Evolutionary conservation across 2,797 vertebrate genomes (phyloP), one percentile per base, ranked within the genome.

Genomic region (Danio albolineatus): DNA sequence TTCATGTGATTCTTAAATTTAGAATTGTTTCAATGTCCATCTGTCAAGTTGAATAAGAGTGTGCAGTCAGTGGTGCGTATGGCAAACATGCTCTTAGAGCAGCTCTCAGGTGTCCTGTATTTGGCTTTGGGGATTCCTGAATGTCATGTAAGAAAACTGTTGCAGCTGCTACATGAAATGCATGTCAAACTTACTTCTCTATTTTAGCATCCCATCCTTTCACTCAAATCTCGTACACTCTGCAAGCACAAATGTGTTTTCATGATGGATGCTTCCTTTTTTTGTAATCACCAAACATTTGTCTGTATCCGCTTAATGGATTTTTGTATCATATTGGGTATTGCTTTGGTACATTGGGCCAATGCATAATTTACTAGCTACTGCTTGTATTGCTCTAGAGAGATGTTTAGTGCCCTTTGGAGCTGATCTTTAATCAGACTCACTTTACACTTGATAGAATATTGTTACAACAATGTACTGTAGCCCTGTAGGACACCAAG

Each of bases 21-120:
- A 2, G 39, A 13, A 12, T 48, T 21, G 46, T 48, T 43, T 79
- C 28, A 82, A 66, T 73, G 74, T 82, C 64, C 78, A 78, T 82
- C 76, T 87, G 77, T 82, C 80, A 80, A 73, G 60, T 70, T 86
- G 53, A 75, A 80, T 43, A 70, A 66, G 80, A 44, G n/a, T 81
- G 19, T 51, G 76, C 44, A 67, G 71, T 62, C 56, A 79, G 73
- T 76, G 73, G 76, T 81, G 75, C 85, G 49, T 86, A 84, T 87
- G 87, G 82, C 81, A 19, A 19, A 75, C 86, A 86, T 89, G 83
- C 16, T 46, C 71, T 44, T 89, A 85, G 77, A 16, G 72, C 80
- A 82, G 38, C 53, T 78, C 67, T 66, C 46, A 56, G 48, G 76
- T 70, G 73, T 76, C 62, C 71, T 60, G 46, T 54, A 44, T 62